Conservation (phyloP, 1,140 invertebrate genomes). For the Ruditapes philippinarum region DNA sequence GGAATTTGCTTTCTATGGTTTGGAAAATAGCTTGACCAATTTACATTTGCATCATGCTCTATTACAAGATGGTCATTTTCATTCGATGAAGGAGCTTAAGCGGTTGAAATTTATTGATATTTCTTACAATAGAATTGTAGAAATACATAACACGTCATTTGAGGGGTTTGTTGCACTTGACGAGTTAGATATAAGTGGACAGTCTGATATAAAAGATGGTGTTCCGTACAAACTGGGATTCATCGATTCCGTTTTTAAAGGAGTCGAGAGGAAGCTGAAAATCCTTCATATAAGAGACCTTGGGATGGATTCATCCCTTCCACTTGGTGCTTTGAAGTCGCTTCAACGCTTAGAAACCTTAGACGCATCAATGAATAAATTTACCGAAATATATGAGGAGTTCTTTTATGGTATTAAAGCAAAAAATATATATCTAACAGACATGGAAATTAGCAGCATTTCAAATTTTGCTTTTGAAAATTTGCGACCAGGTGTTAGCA, state of each 20-base stretch:
- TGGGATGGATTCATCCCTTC: conserved; percentile 18
- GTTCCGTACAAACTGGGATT: conserved; percentile 11
- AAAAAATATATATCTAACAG: conserved; percentile 38
- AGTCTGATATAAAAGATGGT: conserved; percentile 3
- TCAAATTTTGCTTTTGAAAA: conserved; percentile 42
- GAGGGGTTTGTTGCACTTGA: conserved; percentile 54
- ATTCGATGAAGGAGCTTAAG: conserved; percentile 38
- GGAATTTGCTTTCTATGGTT: conserved; percentile 31
- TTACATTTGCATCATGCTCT: conserved; percentile 43
- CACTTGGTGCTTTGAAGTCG: conserved; percentile 33
- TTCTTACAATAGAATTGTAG: conserved; percentile 59
- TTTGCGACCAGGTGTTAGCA: not conserved
- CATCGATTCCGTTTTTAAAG: conserved; percentile 59
- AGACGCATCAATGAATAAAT: conserved; percentile 54
- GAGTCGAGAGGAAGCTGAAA: conserved; percentile 59
- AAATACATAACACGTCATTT: conserved; percentile 63
- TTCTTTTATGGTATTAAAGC: conserved; percentile 60
- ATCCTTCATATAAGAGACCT: conserved; percentile 30
- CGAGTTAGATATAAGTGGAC: conserved; percentile 61
- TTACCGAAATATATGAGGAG: conserved; percentile 58
- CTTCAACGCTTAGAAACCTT: conserved; percentile 8
- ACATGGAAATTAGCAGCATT: conserved; percentile 47
- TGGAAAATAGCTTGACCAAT: conserved; percentile 29
- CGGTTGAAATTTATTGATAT: conserved; percentile 46
- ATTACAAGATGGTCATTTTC: conserved; percentile 53